Conservation (phyloP, 2,888 invertebrate genomes). For the Oxycera nigricornis region DNA sequence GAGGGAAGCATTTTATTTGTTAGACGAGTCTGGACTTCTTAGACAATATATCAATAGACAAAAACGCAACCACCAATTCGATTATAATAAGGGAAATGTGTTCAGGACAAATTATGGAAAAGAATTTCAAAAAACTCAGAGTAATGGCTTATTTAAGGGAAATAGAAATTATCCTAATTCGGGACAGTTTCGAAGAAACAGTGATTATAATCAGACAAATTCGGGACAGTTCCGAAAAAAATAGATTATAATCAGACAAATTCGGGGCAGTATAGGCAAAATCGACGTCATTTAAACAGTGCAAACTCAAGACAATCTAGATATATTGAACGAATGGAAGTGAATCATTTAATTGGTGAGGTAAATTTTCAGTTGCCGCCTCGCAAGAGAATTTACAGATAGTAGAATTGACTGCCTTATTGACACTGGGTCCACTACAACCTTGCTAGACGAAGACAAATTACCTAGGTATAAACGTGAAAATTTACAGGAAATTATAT, state of each 20-base stretch:
- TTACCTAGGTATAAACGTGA: no score
- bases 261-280: neutral
- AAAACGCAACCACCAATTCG: neutral
- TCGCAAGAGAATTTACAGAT: constrained; percentile 42
- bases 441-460: no score
- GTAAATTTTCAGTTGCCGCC: constrained; percentile 46
- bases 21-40: constrained; percentile 45
- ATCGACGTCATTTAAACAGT: neutral
- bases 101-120: neutral
- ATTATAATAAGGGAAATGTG: neutral
- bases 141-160: neutral
- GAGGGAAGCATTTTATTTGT: constrained; percentile 45
- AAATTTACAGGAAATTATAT: no score
- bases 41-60: constrained; percentile 11
- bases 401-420: constrained; percentile 44
- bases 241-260: neutral
- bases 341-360: constrained; percentile 42
- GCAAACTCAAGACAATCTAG: constrained; percentile 1
- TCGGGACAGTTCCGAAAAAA: neutral
- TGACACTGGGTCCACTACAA: no score
- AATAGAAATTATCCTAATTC: neutral
- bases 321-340: constrained; percentile 41
- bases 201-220: neutral
- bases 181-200: neutral
- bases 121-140: neutral